phyloP scores from a whole-genome alignment of 1,140 invertebrate species.

The Drosophila malerkotliana region DNA sequence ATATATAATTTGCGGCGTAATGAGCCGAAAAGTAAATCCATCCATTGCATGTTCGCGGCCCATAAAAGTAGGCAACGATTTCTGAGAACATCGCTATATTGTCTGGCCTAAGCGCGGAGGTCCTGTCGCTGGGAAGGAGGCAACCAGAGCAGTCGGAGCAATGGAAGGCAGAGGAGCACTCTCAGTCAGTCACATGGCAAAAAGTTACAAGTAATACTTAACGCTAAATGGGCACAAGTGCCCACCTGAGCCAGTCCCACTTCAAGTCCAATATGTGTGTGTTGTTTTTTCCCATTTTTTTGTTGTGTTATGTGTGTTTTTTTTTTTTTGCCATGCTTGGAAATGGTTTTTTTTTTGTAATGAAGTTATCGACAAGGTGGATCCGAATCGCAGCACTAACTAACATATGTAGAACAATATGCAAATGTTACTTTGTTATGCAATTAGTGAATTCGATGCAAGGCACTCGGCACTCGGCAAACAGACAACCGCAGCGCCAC shows the following conservation, averaged over 20 bases:
- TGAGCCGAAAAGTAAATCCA: slow-evolving; percentile 54
- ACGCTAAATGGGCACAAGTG: slow-evolving; percentile 75
- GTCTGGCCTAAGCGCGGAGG: slow-evolving; percentile 36
- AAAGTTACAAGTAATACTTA: slow-evolving; percentile 81
- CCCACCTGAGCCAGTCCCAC: slow-evolving; percentile 44
- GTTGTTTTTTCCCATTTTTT: slow-evolving; percentile 43
- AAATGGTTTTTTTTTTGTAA: slow-evolving; percentile 67
- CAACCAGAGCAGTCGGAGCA: background rate
- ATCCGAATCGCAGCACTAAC: slow-evolving; percentile 54
- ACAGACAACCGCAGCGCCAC: slow-evolving; percentile 46
- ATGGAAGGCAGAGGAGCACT: slow-evolving; percentile 28
- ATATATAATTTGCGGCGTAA: slow-evolving; percentile 72
- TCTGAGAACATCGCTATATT: slow-evolving; percentile 62
- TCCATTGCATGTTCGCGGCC: slow-evolving; percentile 58
- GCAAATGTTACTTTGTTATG: slow-evolving; percentile 84
- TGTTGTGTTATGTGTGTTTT: slow-evolving; percentile 51
- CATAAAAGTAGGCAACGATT: slow-evolving; percentile 74
- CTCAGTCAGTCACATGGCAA: slow-evolving; percentile 74
- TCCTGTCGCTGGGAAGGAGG: background rate
- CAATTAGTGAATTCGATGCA: slow-evolving; percentile 83
- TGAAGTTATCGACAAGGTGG: slow-evolving; percentile 72
- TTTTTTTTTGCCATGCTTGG: slow-evolving; percentile 12
- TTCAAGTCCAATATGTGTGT: slow-evolving; percentile 18
- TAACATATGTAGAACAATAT: slow-evolving; percentile 78
- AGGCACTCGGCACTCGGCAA: slow-evolving; percentile 51